Percentiles rank a stretch among this genome's conserved stretches.
Conservation (phyloP, 2,888 invertebrate genomes). For the Synanthedon tipuliformis region DNA sequence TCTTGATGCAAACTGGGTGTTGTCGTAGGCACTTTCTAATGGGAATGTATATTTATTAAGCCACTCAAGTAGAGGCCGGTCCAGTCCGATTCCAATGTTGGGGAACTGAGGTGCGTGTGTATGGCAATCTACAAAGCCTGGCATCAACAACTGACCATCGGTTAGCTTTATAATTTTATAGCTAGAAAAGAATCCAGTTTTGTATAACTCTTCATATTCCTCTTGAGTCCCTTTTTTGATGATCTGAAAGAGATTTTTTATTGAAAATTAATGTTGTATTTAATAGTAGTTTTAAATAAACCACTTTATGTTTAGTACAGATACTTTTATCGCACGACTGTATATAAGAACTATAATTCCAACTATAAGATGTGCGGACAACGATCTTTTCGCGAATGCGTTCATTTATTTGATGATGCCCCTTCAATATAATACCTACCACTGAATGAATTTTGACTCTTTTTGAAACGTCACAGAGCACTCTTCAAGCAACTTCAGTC, state of each 20-base stretch:
- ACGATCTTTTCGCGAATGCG: too few species aligned
- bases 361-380: too few species aligned
- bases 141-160: constrained; percentile 78
- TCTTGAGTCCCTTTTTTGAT: constrained; percentile 25
- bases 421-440: too few species aligned
- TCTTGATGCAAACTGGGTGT: constrained; percentile 74
- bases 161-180: constrained; percentile 24
- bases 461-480: too few species aligned
- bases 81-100: constrained; percentile 85
- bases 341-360: too few species aligned
- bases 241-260: constrained; percentile 25
- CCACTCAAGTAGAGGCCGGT: constrained; percentile 86
- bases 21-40: constrained; percentile 78
- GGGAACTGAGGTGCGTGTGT: constrained; percentile 92
- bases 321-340: too few species aligned
- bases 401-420: too few species aligned
- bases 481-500: too few species aligned
- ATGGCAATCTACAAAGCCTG: constrained; percentile 91
- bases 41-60: constrained; percentile 87
- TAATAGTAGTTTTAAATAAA: too few species aligned
- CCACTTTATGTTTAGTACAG: too few species aligned
- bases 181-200: constrained; percentile 17
- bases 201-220: constrained; percentile 22
- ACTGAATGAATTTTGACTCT: too few species aligned
- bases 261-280: background rate